Conservation (phyloP, 2,888 invertebrate genomes). For the Nephrotoma appendiculata region DNA sequence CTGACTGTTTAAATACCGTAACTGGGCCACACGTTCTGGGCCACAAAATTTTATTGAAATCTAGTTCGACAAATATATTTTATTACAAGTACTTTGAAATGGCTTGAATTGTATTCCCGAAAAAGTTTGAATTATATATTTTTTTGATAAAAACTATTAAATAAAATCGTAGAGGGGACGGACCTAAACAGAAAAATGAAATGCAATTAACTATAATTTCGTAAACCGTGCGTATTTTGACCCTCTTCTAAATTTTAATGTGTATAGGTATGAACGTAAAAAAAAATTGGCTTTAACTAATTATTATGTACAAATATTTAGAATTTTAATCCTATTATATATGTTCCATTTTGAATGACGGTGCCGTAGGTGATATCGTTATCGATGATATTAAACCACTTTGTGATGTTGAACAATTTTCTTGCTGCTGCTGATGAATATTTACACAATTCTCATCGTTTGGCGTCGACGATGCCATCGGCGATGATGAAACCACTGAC, state of each 20-base stretch:
- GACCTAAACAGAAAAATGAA: background rate
- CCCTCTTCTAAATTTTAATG: background rate
- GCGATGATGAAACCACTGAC: slow-evolving; percentile 9
- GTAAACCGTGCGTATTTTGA: background rate
- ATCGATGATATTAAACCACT: slow-evolving; percentile 28
- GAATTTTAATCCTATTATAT: slow-evolving; percentile 13
- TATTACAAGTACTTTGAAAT: too few species aligned
- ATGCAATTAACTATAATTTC: background rate
- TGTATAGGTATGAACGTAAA: too few species aligned
- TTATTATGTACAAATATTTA: too few species aligned
- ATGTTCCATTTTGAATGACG: slow-evolving; percentile 31
- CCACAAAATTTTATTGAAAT: too few species aligned
- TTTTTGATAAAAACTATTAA: too few species aligned
- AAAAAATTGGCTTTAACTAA: background rate
- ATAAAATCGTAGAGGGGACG: background rate
- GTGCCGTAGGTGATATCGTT: slow-evolving; percentile 27
- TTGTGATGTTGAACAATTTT: slow-evolving; percentile 13
- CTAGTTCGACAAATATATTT: too few species aligned
- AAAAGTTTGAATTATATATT: too few species aligned
- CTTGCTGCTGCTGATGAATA: slow-evolving; percentile 1
- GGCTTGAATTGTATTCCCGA: too few species aligned
- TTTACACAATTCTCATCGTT: slow-evolving; percentile 4
- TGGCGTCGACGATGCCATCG: slow-evolving; percentile 10
- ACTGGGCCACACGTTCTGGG: too few species aligned
- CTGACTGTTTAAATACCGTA: too few species aligned